Evolutionary conservation across 2,113 vertebrate species (phyloP).

Genomic region (Ia io): DNA sequence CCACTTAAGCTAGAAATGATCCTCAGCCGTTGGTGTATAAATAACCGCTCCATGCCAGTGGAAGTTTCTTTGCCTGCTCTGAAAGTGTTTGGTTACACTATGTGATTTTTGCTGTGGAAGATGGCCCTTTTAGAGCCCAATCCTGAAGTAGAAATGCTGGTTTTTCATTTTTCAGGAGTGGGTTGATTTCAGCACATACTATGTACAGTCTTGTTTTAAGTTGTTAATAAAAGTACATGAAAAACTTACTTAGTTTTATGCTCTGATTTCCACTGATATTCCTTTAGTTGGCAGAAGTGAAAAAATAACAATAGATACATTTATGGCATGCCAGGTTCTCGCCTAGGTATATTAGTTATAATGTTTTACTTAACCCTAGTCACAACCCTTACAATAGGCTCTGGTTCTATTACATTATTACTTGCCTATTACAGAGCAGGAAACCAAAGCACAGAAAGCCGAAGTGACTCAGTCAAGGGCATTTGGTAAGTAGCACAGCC

Average conservation of each 20-base stretch:
- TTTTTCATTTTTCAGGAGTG: constrained; percentile 74
- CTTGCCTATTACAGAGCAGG: not conserved
- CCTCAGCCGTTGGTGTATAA: constrained; percentile 80
- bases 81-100: constrained; percentile 77
- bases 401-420: not conserved
- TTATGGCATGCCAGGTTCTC: not conserved
- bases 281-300: constrained; percentile 45
- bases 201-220: constrained; percentile 75
- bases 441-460: not conserved
- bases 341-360: not conserved
- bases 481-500: not conserved
- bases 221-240: constrained; percentile 84
- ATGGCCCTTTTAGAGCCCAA: constrained; percentile 85
- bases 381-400: not conserved
- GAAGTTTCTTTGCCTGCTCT: constrained; percentile 58
- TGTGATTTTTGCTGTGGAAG: constrained; percentile 78
- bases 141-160: constrained; percentile 62
- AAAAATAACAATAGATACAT: not conserved
- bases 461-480: not conserved
- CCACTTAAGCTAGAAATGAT: constrained; percentile 75
- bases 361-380: not conserved
- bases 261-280: constrained; percentile 23
- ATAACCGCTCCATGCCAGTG: constrained; percentile 70
- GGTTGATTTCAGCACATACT: constrained; percentile 72
- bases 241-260: constrained; percentile 66